These are phyloP conservation scores for Romanogobio albipinnatus DNA, from an alignment of 2,113 vertebrate genomes.

Conservation along the genomic window DNA sequence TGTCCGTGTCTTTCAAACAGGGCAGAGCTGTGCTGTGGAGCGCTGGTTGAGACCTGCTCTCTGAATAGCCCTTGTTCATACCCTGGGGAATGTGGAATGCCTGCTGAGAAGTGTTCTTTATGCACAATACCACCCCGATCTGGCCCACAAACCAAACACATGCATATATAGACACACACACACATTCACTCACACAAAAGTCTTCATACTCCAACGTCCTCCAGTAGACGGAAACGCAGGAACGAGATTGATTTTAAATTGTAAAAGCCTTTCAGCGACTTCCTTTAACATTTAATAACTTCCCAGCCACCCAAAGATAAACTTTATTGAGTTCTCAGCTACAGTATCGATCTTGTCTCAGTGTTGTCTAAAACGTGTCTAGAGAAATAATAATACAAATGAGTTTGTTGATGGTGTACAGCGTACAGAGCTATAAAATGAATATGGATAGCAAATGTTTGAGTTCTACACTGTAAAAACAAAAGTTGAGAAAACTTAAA, in stretches of 20 bases:
- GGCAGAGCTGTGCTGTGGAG: constrained; percentile 1
- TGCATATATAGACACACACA: constrained; percentile 15
- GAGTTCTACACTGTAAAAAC: too few relatives aligned
- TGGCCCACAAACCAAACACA: constrained; percentile 6
- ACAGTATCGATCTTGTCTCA: neutral
- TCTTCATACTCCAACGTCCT: neutral
- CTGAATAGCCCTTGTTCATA: constrained; percentile 53
- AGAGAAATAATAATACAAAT: neutral
- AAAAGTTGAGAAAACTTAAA: too few relatives aligned
- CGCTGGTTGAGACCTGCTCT: constrained; percentile 43
- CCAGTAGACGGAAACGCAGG: neutral
- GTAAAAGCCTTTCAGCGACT: neutral
- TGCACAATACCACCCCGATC: constrained; percentile 43
- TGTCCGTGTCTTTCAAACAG: constrained; percentile 41
- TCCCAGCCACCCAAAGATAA: constrained; percentile 10
- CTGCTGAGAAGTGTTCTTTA: constrained; percentile 53
- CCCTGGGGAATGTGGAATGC: constrained; percentile 53
- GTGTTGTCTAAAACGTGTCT: neutral
- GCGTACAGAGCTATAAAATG: neutral
- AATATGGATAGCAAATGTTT: neutral
- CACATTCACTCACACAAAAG: constrained; percentile 28
- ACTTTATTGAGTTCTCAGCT: neutral
- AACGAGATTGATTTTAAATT: neutral
- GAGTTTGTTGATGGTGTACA: neutral
- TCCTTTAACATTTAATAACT: neutral